Conservation (phyloP, 2,113 vertebrate species). For the Mastomys coucha region DNA sequence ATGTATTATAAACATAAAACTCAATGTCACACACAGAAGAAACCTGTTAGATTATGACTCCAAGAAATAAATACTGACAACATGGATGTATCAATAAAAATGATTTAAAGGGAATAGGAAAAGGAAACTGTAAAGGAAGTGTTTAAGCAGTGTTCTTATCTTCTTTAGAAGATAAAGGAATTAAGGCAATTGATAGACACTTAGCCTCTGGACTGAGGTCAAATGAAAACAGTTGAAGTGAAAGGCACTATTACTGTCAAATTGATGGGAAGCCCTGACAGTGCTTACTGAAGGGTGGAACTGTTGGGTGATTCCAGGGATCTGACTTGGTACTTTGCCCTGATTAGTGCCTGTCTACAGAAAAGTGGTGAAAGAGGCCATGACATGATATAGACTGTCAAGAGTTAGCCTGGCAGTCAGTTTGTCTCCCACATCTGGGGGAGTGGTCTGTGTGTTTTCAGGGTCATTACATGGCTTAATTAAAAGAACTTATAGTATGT, state of each 20-base stretch:
- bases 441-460: background rate
- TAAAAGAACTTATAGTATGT: background rate
- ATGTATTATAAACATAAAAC: background rate
- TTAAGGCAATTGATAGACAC: background rate
- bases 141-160: background rate
- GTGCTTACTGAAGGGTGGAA: background rate
- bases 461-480: background rate
- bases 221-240: background rate
- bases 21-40: background rate
- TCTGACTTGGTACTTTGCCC: too few species aligned
- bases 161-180: background rate
- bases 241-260: background rate
- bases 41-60: background rate
- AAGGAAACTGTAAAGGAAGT: rapidly evolving
- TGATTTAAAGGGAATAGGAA: background rate
- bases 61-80: background rate
- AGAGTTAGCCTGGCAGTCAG: background rate
- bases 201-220: background rate
- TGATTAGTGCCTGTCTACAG: background rate
- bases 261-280: background rate
- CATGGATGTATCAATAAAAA: background rate
- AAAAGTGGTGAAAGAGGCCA: rapidly evolving
- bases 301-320: too few species aligned
- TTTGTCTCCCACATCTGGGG: background rate
- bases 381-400: background rate